Evolutionary conservation across 2,113 vertebrate genomes (phyloP).

Genomic region (Osmerus eperlanus): DNA sequence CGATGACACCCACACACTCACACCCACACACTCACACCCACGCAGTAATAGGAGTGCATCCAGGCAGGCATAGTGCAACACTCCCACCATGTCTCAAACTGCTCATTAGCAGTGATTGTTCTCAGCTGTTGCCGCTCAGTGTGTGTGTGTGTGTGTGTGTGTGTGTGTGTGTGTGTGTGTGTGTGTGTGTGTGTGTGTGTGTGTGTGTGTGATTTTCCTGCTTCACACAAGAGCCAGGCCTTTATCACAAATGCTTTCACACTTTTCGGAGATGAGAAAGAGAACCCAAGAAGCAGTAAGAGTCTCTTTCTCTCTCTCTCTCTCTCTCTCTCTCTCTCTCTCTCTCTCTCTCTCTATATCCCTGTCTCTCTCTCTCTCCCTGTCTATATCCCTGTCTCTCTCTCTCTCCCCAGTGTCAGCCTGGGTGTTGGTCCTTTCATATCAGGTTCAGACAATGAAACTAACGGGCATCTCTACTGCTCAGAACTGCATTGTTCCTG

Average conservation of each 20-base stretch:
- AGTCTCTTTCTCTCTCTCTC: constrained; percentile 37
- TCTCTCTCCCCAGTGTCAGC: not conserved
- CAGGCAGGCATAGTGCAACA: not conserved
- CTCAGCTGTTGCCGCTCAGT: constrained; percentile 2
- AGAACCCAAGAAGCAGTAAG: too few species aligned
- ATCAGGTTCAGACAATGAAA: too few species aligned
- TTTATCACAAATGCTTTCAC: not conserved
- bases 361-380: not conserved
- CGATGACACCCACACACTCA: constrained; percentile 17
- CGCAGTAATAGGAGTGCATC: constrained; percentile 18
- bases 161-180: not conserved
- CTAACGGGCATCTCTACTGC: too few species aligned
- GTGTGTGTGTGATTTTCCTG: not conserved
- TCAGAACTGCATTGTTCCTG: too few species aligned
- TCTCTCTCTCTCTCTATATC: not conserved
- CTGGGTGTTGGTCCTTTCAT: too few species aligned
- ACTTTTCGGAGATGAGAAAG: not conserved
- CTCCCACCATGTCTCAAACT: not conserved
- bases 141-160: not conserved
- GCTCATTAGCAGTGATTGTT: constrained; percentile 5
- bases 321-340: not conserved
- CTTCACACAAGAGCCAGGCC: not conserved
- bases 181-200: not conserved
- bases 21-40: constrained; percentile 9
- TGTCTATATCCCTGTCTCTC: too few species aligned